Base-by-base conservation (phyloP, 2,113 vertebrate genomes). In the Oncorhynchus nerka region DNA sequence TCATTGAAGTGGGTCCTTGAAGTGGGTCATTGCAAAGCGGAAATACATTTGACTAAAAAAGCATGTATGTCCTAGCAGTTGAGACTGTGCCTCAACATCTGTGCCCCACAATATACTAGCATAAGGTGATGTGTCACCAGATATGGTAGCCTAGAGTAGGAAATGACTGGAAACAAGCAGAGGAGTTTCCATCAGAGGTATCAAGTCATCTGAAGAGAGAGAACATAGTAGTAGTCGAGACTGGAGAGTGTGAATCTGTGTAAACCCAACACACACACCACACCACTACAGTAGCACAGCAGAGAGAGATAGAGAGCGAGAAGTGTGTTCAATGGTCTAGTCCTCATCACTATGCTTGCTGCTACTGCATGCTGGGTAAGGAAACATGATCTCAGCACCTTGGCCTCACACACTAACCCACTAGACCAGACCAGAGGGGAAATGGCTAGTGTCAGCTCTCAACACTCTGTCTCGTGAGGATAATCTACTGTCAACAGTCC, bases 281-380 rank as follows among this genome's bases (percentile, higher is more conserved):
- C 0, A 26, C 30, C 39, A 55, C 0, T 9, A 72, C 57, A 68
- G 30, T 20, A 32, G 9, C 39, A 45, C 39, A 9, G 9, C 8
- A 11, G 39, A 45, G 8, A 45, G 39, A 45, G 32, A 34, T 6
- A 34, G 34, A 39, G 45, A 24, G 26, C 4, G 12, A 20, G 55
- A 32, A 70, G 70, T 45, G 45, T 3, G 28, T 3, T 28, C 28
- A 28, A 3, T 11, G 65, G 32, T 65, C 73, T 64, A n/a, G 1
- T 51, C 71, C 77, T 81, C 45, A 83, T 86, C 70, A 68, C 69
- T 16, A 19, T 55, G 51, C 15, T 4, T 55, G 3, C 51, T 55
- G 12, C 49, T 74, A 69, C 68, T 75, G 70, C 72, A 79, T 71
- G 83, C 79, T 72, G 72, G 86, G 82, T 83, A 81, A 82, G 51